Conservation (phyloP, 2,797 vertebrate genomes). For the Lepus townsendii region DNA sequence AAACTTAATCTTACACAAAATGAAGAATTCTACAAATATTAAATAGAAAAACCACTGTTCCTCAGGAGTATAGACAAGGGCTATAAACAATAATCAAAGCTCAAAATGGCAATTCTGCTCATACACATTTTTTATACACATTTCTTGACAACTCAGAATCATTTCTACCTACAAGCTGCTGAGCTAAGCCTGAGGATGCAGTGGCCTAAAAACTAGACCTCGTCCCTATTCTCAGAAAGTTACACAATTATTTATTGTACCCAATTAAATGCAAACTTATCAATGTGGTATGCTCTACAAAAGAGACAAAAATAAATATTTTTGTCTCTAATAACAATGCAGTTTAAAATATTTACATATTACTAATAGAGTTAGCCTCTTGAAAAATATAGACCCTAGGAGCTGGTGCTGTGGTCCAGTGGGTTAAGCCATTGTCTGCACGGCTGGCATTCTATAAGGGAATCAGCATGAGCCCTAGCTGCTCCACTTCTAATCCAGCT, state of each 20-base stretch:
- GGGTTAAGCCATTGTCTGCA: too few species aligned
- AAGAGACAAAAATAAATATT: not conserved
- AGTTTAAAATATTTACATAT: not conserved
- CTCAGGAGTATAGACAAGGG: too few species aligned
- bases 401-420: too few species aligned
- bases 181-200: not conserved
- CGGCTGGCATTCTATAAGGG: too few species aligned
- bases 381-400: conserved; percentile 13
- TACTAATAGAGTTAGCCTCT: not conserved
- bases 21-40: too few species aligned
- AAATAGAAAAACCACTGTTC: too few species aligned
- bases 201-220: not conserved
- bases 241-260: not conserved
- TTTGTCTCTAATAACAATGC: not conserved
- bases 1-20: too few species aligned
- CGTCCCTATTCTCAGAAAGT: not conserved
- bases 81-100: too few species aligned
- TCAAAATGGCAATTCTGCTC: too few species aligned
- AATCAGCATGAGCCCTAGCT: too few species aligned
- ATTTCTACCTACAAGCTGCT: not conserved
- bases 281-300: not conserved
- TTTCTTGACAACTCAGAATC: not conserved
- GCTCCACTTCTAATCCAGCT: too few species aligned
- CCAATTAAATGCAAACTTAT: conserved; percentile 12
- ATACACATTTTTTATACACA: too few species aligned